phyloP scores from a whole-genome alignment of 2,113 vertebrate genomes.

The Fregetta grallaria region DNA sequence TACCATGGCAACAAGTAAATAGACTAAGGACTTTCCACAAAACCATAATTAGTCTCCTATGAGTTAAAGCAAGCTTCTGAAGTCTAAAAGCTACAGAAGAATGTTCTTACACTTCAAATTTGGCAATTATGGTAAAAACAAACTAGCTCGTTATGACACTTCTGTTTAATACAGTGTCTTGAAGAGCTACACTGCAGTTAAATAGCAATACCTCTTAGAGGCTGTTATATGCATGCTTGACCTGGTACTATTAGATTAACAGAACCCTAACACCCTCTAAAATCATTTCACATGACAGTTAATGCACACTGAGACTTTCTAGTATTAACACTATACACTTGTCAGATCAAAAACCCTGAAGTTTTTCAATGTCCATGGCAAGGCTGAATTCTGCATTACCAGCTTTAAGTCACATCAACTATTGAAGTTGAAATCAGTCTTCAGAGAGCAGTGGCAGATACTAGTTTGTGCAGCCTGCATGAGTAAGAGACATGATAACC shows the following conservation, averaged over 20 bases:
- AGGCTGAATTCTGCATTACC: background rate
- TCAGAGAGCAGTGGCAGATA: background rate
- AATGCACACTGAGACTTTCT: background rate
- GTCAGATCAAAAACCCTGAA: background rate
- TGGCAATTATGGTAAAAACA: background rate
- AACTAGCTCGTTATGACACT: background rate
- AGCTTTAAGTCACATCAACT: background rate
- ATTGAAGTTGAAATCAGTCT: background rate
- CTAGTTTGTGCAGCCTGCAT: background rate
- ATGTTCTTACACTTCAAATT: conserved; percentile 2
- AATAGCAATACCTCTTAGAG: background rate
- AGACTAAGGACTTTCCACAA: conserved; percentile 20
- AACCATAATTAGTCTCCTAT: background rate
- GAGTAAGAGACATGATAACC: background rate
- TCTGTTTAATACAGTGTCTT: background rate
- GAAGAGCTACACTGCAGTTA: background rate
- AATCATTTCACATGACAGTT: background rate
- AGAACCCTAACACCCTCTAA: background rate
- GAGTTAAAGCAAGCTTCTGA: background rate
- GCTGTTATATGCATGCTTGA: background rate
- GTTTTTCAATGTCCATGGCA: background rate
- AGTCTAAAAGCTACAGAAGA: conserved; percentile 2
- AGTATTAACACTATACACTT: background rate
- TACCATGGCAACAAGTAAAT: conserved; percentile 29
- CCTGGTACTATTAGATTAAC: background rate